Evolutionary conservation across 2,797 vertebrate species (phyloP).

Genomic region (Meriones psammophilus): DNA sequence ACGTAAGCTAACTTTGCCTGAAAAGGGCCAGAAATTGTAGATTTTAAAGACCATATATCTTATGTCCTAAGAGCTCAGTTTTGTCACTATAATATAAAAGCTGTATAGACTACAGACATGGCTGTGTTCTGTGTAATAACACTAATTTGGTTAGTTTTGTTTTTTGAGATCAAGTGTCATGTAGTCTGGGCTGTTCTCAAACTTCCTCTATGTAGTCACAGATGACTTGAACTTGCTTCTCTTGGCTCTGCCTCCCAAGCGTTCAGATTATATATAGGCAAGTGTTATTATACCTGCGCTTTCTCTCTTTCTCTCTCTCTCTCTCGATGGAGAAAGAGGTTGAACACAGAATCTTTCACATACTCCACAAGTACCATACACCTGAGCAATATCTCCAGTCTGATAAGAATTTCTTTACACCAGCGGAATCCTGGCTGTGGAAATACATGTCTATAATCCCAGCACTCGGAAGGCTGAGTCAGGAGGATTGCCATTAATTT

Average conservation of each 20-base stretch:
- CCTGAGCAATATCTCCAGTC: background rate
- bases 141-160: background rate
- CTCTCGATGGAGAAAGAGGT: background rate
- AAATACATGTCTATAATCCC: background rate
- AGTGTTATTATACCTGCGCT: background rate
- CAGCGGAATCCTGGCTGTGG: background rate
- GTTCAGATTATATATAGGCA: background rate
- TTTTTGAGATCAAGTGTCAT: background rate
- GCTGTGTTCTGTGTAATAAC: background rate
- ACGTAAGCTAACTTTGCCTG: background rate
- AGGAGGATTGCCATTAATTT: background rate
- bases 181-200: background rate
- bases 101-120: background rate
- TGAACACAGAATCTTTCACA: background rate
- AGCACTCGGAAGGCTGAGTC: background rate
- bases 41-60: background rate
- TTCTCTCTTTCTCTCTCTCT: background rate
- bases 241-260: background rate
- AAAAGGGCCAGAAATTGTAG: conserved; percentile 43
- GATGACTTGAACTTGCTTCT: background rate
- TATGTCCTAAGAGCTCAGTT: background rate
- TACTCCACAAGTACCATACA: background rate
- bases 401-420: conserved; percentile 9
- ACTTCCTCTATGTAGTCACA: background rate
- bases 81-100: background rate